Percentiles rank a stretch among this genome's conserved stretches.
Evolutionary conservation across 2,113 vertebrate species (phyloP).

Genomic region (Pelmatolapia mariae): DNA sequence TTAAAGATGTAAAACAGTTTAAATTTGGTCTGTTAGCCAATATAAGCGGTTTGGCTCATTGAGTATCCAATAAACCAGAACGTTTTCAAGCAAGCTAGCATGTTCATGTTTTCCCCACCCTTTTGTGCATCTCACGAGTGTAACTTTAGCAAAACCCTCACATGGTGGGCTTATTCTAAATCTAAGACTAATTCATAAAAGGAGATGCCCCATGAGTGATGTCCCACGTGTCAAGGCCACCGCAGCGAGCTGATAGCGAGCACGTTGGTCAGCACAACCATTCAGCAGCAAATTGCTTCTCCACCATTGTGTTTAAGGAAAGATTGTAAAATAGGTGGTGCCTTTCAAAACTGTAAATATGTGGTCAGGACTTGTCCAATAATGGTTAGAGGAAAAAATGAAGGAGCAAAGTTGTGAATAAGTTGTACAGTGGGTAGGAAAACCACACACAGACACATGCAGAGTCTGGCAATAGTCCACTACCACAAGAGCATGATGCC

Average conservation of each 20-base stretch:
- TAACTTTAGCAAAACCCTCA: not conserved
- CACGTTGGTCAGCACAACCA: not conserved
- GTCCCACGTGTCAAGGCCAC: not conserved
- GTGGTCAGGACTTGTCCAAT: conserved; percentile 2
- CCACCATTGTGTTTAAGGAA: conserved; percentile 4
- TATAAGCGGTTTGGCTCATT: not conserved
- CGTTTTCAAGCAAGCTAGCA: not conserved
- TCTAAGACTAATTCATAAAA: not conserved
- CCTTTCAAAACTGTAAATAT: conserved; percentile 37
- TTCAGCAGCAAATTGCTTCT: not conserved
- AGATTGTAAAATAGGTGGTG: conserved; percentile 35
- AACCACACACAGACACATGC: not conserved
- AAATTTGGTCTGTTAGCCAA: not conserved
- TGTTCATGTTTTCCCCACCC: not conserved
- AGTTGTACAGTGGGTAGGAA: not conserved
- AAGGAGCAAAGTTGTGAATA: conserved; percentile 28
- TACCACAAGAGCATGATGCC: conserved; percentile 6
- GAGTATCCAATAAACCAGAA: not conserved
- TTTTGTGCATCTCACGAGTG: not conserved
- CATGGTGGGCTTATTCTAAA: not conserved
- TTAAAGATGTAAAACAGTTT: not conserved
- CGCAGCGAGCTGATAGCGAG: not conserved
- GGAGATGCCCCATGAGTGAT: not conserved
- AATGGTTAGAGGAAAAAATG: conserved; percentile 27
- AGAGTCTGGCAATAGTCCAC: not conserved